Percentiles rank a stretch among this genome's conserved stretches.
Conservation (phyloP, 1,140 invertebrate genomes). For the Caenorhabditis briggsae region DNA sequence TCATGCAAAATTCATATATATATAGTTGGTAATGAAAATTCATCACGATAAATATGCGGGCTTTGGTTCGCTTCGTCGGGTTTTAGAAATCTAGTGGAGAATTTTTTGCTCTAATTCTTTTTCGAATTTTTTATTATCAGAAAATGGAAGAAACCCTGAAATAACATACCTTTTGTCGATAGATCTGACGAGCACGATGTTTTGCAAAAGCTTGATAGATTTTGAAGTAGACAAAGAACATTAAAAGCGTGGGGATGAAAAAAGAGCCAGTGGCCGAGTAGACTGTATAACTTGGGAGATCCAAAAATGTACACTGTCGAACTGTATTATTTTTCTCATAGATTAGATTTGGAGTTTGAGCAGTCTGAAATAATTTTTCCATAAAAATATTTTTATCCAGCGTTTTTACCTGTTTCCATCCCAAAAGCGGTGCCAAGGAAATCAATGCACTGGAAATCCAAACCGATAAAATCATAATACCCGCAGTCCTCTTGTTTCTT, state of each 20-base stretch:
- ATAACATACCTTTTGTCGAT: conserved; percentile 75
- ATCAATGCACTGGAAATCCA: conserved; percentile 77
- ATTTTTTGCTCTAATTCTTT: too few species aligned
- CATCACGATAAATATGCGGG: conserved; percentile 36
- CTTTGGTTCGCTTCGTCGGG: conserved; percentile 30
- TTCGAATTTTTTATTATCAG: too few species aligned
- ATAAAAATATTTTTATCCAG: neutral
- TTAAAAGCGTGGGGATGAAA: conserved; percentile 76
- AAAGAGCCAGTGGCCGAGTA: conserved; percentile 78
- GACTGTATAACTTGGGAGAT: conserved; percentile 76
- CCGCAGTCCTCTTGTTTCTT: conserved; percentile 71
- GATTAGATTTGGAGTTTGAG: conserved; percentile 56
- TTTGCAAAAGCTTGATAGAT: conserved; percentile 78
- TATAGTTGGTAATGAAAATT: conserved; percentile 35
- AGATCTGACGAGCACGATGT: conserved; percentile 77
- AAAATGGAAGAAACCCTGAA: too few species aligned
- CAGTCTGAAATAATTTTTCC: conserved; percentile 46
- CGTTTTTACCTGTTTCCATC: conserved; percentile 76
- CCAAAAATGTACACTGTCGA: conserved; percentile 74
- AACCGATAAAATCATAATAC: conserved; percentile 75
- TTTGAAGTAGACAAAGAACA: conserved; percentile 78
- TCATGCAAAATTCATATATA: conserved; percentile 41
- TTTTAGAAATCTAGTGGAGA: neutral
- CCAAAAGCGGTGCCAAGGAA: conserved; percentile 74
- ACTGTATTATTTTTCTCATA: conserved; percentile 57